A percentile compares a stretch with the other conserved stretches of the same genome.
Evolutionary conservation across 1,140 invertebrate genomes (phyloP).

Genomic region (Thrips palmi): DNA sequence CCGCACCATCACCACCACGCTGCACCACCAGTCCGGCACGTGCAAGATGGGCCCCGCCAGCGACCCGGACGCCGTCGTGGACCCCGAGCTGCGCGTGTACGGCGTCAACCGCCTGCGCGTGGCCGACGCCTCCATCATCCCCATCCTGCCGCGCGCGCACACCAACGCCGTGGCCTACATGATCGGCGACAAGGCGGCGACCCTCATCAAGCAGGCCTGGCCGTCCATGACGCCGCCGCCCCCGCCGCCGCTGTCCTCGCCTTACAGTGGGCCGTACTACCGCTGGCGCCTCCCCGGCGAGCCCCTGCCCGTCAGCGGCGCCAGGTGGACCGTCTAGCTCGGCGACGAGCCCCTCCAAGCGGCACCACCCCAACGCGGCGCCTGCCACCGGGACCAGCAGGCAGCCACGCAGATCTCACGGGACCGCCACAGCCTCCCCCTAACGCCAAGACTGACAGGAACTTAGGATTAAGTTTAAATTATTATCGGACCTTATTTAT

Average conservation of each 20-base stretch:
- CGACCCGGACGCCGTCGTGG: constrained; percentile 49
- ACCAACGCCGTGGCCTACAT: constrained; percentile 44
- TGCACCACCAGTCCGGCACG: constrained; percentile 63
- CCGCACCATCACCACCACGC: constrained; percentile 43
- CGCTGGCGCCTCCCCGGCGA: constrained; percentile 18
- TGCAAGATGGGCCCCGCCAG: constrained; percentile 62
- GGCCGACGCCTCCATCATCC: constrained; percentile 55
- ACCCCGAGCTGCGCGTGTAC: constrained; percentile 44
- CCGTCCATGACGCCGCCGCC: background rate
- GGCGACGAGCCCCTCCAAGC: background rate
- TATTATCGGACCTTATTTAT: too few relatives aligned
- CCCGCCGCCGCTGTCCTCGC: constrained; percentile 2
- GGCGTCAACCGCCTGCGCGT: constrained; percentile 50
- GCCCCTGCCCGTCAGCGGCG: constrained; percentile 28
- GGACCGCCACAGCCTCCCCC: too few relatives aligned
- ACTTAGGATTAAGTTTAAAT: too few relatives aligned
- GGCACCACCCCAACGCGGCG: background rate
- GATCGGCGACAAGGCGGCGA: constrained; percentile 51
- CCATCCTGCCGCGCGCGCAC: constrained; percentile 34
- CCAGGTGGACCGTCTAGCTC: constrained; percentile 2
- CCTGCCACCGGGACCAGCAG: background rate
- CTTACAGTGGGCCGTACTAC: background rate
- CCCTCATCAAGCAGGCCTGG: constrained; percentile 40
- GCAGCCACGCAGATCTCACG: too few relatives aligned
- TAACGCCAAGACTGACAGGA: too few relatives aligned